Conservation (phyloP, 2,113 vertebrate species). For the Mohoua ochrocephala region DNA sequence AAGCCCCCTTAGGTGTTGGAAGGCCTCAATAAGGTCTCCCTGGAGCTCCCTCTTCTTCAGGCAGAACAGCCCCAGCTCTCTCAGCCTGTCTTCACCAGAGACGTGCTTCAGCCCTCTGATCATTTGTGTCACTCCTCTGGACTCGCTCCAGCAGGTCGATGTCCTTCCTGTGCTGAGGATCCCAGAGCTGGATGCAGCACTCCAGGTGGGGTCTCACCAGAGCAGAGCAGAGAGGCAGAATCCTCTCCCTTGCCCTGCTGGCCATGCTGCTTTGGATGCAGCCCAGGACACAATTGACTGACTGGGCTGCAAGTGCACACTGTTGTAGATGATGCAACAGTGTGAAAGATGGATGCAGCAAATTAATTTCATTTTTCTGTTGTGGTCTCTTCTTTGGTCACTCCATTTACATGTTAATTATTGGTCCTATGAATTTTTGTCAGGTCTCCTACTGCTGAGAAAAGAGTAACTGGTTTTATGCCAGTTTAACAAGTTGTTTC, state of each 20-base stretch:
- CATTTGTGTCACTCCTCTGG: not conserved
- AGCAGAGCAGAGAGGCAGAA: not conserved
- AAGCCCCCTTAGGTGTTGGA: not conserved
- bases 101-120: not conserved
- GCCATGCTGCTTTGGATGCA: fast-evolving
- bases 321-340: not conserved
- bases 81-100: not conserved
- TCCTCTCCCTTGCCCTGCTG: not conserved
- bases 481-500: not conserved
- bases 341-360: not conserved
- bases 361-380: not conserved
- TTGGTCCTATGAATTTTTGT: not conserved
- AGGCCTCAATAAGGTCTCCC: not conserved
- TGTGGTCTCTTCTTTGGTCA: not conserved
- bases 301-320: not conserved
- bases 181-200: not conserved
- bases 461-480: not conserved
- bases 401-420: not conserved
- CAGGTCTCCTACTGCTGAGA: not conserved
- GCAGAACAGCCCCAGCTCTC: not conserved
- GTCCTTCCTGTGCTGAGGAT: not conserved
- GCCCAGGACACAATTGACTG: not conserved
- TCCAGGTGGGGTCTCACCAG: not conserved
- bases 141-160: not conserved
- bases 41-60: not conserved